phyloP scores from a whole-genome alignment of 2,888 invertebrate species.

The Idaea aversata region DNA sequence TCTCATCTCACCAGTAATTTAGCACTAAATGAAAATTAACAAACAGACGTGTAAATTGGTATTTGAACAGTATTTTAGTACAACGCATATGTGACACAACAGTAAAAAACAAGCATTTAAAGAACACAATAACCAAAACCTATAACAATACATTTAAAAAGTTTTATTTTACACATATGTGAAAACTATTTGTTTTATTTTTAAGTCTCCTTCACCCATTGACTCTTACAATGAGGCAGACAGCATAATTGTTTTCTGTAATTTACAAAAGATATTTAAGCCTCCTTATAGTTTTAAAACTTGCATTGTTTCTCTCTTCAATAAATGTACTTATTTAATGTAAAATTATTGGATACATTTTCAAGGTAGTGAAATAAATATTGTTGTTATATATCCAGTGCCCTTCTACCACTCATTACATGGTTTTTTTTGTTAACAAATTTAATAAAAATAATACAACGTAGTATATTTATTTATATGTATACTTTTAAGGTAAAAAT shows the following conservation, averaged over 20 bases:
- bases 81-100: neutral
- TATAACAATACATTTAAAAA: neutral
- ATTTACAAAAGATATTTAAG: neutral
- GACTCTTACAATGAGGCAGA: neutral
- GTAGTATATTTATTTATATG: too few relatives aligned
- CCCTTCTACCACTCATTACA: too few relatives aligned
- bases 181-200: slow-evolving; percentile 12
- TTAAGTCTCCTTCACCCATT: slow-evolving; percentile 7
- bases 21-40: neutral
- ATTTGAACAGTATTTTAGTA: neutral
- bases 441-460: too few relatives aligned
- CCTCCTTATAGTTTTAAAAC: too few relatives aligned
- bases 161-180: slow-evolving; percentile 7
- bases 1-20: neutral
- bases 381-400: too few relatives aligned
- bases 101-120: neutral
- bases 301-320: too few relatives aligned
- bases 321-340: too few relatives aligned
- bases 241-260: neutral
- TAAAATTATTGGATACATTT: too few relatives aligned
- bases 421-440: too few relatives aligned
- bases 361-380: too few relatives aligned
- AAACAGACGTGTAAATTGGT: neutral
- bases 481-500: too few relatives aligned
- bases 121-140: slow-evolving; percentile 12